Evolutionary conservation across 2,797 vertebrate species (phyloP), one percentile per base, ranked within the genome.

Genomic region (Lophotriccus pileatus): DNA sequence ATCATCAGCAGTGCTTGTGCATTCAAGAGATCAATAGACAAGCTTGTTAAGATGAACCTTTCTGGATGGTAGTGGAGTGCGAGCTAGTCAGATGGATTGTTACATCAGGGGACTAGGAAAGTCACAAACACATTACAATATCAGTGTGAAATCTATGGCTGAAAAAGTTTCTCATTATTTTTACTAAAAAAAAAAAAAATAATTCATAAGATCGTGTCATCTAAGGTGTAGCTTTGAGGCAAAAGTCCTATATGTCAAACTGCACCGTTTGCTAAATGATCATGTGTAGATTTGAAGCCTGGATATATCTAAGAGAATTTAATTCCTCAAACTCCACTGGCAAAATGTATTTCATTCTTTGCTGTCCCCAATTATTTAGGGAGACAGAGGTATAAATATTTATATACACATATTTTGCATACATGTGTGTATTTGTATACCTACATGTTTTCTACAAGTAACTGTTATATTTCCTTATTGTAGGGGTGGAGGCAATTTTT

Each of bases 261-360:
- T 49, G 5, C 62, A 46, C 4, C 7, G 20, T 53, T 75, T 0
- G 0, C 83, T 52, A 24, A 5, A 25, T 39, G 41, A 67, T 24
- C 18, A 66, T 3, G 7, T 49, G 9, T 22, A n/a, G 7, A 41
- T 5, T 19, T 37, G 41, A 74, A 79, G 14, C 13, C 14, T 64
- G 19, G 21, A 8, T 62, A n/a, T 69, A 28, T 27, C 16, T 36
- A 21, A 86, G 34, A 60, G 14, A 64, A 44, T 27, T 43, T 34
- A 63, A 75, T 59, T 91, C 22, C 46, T 75, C 21, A 18, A 4
- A 79, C 68, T 60, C 14, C 9, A 59, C 34, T 80, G 12, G 36
- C 17, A 90, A 91, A 68, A 80, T 21, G 1, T 12, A 25, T 52
- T 75, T 81, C 6, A 46, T 52, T 60, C 39, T 69, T 72, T 76